Percentiles rank a stretch among this genome's conserved stretches.
These are phyloP conservation scores for Bostrychus sinensis DNA, from an alignment of 2,113 vertebrate genomes.

Conservation along the genomic window DNA sequence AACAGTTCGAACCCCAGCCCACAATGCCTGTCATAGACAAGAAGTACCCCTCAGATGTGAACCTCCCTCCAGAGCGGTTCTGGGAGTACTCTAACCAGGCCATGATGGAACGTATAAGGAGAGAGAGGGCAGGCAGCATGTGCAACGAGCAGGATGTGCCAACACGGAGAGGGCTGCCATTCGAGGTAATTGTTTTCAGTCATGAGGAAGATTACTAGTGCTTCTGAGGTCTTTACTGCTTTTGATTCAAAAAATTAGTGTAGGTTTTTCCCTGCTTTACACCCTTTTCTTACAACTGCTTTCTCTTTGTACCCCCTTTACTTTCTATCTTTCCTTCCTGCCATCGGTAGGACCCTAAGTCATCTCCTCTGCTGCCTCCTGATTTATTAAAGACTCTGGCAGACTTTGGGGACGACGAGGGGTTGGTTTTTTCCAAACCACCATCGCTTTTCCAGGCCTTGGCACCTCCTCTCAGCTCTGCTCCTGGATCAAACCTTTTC, in stretches of 20 bases:
- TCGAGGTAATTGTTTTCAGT: no score
- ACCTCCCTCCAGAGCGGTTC: conserved; percentile 89
- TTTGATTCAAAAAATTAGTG: neutral
- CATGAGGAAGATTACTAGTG: no score
- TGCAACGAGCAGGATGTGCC: conserved; percentile 88
- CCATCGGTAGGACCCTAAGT: conserved; percentile 90
- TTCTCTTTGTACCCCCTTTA: conserved; percentile 18
- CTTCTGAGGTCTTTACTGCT: neutral
- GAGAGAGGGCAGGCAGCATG: conserved; percentile 82
- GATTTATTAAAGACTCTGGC: conserved; percentile 99
- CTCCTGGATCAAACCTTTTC: conserved; percentile 98
- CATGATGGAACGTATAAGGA: conserved; percentile 78
- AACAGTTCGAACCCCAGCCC: conserved; percentile 88
- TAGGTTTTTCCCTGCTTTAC: conserved; percentile 19
- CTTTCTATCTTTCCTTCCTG: conserved; percentile 4
- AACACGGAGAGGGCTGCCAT: conserved; percentile 79
- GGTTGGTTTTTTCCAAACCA: conserved; percentile 97
- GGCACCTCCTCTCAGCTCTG: conserved; percentile 94
- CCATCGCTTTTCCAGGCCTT: conserved; percentile 99
- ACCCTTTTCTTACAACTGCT: conserved; percentile 54
- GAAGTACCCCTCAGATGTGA: conserved; percentile 89
- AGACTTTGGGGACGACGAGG: conserved; percentile 99
- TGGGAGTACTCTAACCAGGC: conserved; percentile 88
- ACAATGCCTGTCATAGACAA: conserved; percentile 85
- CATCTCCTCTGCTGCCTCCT: conserved; percentile 98